Percentiles rank a stretch among this genome's conserved stretches.
These are phyloP conservation scores for Coregonus clupeaformis DNA, from an alignment of 2,113 vertebrate species.

Conservation along the genomic window DNA sequence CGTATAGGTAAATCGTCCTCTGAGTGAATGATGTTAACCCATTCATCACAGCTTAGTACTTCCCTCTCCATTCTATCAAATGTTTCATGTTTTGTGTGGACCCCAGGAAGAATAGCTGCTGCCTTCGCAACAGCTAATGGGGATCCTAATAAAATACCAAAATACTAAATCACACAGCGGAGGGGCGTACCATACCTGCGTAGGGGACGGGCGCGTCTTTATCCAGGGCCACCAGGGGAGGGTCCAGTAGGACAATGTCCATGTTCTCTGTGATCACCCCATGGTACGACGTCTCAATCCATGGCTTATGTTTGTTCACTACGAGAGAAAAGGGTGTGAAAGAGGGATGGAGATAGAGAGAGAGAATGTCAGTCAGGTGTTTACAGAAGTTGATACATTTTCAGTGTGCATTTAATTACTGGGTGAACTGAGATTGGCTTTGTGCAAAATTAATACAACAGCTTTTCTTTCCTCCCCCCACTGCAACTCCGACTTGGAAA, in stretches of 20 bases:
- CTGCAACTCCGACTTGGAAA: background rate
- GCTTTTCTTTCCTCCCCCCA: background rate
- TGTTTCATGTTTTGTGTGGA: too few relatives aligned
- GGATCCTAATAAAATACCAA: background rate
- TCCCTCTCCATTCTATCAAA: too few relatives aligned
- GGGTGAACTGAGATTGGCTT: background rate
- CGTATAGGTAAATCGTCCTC: background rate
- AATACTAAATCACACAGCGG: background rate
- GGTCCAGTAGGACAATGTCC: constrained; percentile 90
- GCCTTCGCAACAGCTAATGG: too few relatives aligned
- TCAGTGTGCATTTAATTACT: background rate
- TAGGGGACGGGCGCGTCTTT: constrained; percentile 95
- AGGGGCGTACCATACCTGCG: constrained; percentile 79
- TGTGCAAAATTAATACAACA: background rate
- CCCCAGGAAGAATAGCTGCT: too few relatives aligned
- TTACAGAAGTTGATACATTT: background rate
- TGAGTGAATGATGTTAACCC: background rate
- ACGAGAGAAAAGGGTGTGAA: constrained; percentile 40
- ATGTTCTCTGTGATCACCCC: constrained; percentile 96
- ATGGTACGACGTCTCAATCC: constrained; percentile 97
- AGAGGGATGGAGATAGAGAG: background rate
- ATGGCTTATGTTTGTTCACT: constrained; percentile 98
- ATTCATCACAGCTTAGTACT: too few relatives aligned
- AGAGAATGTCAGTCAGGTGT: background rate
- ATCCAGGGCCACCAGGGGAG: constrained; percentile 93